Evolutionary conservation across 2,888 invertebrate genomes (phyloP), one percentile per base, ranked within the genome.

Genomic region (Cotesia congregata): DNA sequence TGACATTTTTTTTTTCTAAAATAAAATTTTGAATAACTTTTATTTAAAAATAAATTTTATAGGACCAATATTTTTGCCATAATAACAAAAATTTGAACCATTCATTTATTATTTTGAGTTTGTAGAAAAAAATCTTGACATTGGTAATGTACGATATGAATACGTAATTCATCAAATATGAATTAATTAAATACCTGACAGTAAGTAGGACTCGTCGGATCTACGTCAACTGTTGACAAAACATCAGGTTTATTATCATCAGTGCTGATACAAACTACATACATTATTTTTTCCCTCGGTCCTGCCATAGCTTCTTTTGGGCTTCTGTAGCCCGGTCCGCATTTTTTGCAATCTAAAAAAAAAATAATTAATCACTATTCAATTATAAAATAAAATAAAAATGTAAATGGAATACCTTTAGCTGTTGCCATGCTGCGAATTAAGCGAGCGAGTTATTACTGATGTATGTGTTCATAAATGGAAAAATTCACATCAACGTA

Each of bases 141-240:
- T 30, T 30, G 30, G 3, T 15, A 50, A 50, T 20, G 62, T 9
- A 79, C 62, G 74, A 67, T 38, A 40, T 41, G 41, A n/a, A n/a
- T 60, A 60, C 60, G n/a, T 60, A 60, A n/a, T n/a, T 60, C 0
- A 30, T 30, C 30, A 30, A 30, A n/a, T 0, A n/a, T 60, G n/a
- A 60, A n/a, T 60, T 6, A 60, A n/a, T 77, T 9, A 71, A 15
- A 40, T 88, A 96, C 98, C 93, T 97, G 93, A 82, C 94, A 93
- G 88, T 95, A 99, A 1, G 95, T 95, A 7, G 94, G 90, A 77
- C 98, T 98, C 1, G 92, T 88, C 0, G 97, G 97, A 89, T 98
- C 95, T 1, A 98, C 95, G 87, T 99, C 98, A 0, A 99, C 93
- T 0, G 98, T 97, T 12, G 96, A 94, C 79, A 99, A 90, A 85